Conservation (phyloP, 2,888 invertebrate genomes). For the Zygothrica quintamaculata region DNA sequence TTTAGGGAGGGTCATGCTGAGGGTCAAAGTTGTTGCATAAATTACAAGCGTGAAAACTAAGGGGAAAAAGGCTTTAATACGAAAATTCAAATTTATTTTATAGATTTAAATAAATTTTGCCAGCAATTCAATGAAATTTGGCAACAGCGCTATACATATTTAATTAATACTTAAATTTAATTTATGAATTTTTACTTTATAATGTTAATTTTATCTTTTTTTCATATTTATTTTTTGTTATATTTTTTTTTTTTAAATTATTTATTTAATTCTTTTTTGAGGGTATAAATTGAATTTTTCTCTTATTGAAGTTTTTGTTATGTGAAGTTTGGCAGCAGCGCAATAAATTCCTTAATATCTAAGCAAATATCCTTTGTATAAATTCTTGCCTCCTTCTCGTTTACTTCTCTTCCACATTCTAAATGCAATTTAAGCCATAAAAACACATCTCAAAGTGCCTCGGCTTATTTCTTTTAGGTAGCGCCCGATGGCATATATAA, state of each 20-base stretch:
- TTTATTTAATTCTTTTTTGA: not conserved
- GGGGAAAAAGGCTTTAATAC: too few species aligned
- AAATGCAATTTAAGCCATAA: conserved; percentile 44
- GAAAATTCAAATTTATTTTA: too few species aligned
- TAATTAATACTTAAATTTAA: too few species aligned
- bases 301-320: conserved; percentile 29
- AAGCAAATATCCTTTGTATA: conserved; percentile 10
- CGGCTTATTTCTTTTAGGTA: conserved; percentile 37
- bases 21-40: conserved; percentile 26
- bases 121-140: conserved; percentile 10
- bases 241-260: too few species aligned
- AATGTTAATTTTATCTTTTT: too few species aligned
- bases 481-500: conserved; percentile 8
- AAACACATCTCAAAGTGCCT: conserved; percentile 43
- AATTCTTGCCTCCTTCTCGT: too few species aligned
- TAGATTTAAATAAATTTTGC: too few species aligned
- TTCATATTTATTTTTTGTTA: too few species aligned
- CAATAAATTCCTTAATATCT: conserved; percentile 9
- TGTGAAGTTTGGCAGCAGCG: conserved; percentile 44
- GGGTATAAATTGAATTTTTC: not conserved
- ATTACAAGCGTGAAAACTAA: too few species aligned
- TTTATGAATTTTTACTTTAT: too few species aligned
- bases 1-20: too few species aligned
- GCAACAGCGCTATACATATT: conserved; percentile 20
- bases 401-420: too few species aligned